Evolutionary conservation across 1,140 invertebrate species (phyloP).

Genomic region (Eufriesea mexicana): DNA sequence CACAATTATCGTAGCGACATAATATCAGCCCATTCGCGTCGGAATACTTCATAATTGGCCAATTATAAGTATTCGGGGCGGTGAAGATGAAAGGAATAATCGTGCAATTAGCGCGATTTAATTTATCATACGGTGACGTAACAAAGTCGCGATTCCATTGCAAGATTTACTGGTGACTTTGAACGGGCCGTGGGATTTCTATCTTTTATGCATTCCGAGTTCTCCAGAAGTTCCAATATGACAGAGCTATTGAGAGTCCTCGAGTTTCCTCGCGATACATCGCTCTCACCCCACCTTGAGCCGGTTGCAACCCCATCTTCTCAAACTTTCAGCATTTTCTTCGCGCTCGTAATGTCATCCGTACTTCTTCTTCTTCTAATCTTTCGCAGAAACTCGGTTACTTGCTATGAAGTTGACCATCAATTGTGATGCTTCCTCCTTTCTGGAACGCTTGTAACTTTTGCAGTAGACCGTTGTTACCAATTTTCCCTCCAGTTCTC

Average conservation of each 20-base stretch:
- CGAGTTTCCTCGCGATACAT: slow-evolving; percentile 30
- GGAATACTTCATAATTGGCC: neutral
- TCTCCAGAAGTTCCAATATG: slow-evolving; percentile 22
- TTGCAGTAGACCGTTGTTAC: neutral
- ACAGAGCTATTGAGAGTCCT: slow-evolving; percentile 19
- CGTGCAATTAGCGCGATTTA: slow-evolving; percentile 5
- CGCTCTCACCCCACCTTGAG: too few relatives aligned
- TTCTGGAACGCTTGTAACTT: slow-evolving; percentile 7
- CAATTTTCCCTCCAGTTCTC: neutral
- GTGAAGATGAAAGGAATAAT: neutral
- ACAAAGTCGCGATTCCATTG: neutral
- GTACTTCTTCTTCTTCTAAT: slow-evolving; percentile 27
- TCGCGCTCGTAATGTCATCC: slow-evolving; percentile 29
- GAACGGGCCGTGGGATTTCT: neutral
- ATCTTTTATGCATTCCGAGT: slow-evolving; percentile 35
- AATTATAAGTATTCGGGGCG: neutral
- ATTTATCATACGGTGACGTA: neutral
- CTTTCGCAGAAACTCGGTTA: slow-evolving; percentile 30
- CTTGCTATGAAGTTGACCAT: slow-evolving; percentile 29
- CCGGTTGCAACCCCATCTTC: neutral
- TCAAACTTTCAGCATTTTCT: slow-evolving; percentile 34
- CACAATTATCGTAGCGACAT: neutral
- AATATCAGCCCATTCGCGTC: neutral
- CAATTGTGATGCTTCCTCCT: slow-evolving; percentile 9
- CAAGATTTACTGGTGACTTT: neutral